Evolutionary conservation across 2,797 vertebrate genomes (phyloP).

Genomic region (Pelobates cultripes): DNA sequence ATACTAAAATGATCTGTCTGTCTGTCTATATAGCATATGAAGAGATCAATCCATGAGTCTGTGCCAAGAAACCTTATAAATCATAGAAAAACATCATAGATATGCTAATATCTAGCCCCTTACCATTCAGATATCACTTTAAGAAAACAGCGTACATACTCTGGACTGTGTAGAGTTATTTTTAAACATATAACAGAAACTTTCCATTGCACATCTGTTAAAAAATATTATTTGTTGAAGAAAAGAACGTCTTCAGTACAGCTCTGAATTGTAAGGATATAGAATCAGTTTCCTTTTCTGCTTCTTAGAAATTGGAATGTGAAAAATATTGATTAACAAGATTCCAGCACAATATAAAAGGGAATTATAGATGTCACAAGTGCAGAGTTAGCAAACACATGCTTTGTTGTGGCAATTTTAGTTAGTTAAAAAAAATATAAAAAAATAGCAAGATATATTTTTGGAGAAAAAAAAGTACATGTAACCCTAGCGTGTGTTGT

Average conservation of each 20-base stretch:
- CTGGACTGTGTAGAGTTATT: not conserved
- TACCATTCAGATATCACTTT: no score
- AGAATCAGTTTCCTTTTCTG: slow-evolving; percentile 31
- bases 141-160: no score
- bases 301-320: slow-evolving; percentile 41
- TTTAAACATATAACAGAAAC: slow-evolving; percentile 29
- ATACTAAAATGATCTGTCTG: no score
- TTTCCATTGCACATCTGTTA: slow-evolving; percentile 11
- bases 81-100: no score
- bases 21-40: no score
- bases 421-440: not conserved
- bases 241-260: slow-evolving; percentile 20
- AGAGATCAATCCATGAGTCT: no score
- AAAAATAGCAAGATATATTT: no score
- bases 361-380: slow-evolving; percentile 54
- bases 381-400: slow-evolving; percentile 51
- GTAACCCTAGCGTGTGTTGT: no score
- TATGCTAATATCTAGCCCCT: no score
- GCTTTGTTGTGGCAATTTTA: slow-evolving; percentile 34
- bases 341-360: slow-evolving; percentile 51
- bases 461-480: no score
- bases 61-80: no score
- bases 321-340: slow-evolving; percentile 52
- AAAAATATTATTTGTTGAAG: slow-evolving; percentile 43
- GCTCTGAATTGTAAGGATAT: slow-evolving; percentile 3